Evolutionary conservation across 1,140 invertebrate genomes (phyloP).

Genomic region (Ceratoteleas bidentatus): DNA sequence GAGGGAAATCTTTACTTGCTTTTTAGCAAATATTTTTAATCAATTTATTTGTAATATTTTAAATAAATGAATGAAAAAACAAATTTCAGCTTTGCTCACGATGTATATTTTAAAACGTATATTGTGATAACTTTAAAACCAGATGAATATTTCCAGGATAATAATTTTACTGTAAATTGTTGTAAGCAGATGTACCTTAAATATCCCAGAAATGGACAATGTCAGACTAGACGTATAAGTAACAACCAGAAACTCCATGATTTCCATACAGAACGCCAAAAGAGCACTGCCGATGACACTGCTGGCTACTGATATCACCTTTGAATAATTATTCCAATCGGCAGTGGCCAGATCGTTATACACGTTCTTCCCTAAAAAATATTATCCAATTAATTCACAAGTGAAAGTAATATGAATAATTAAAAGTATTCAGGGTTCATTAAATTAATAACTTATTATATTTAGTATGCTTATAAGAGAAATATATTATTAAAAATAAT

Average conservation of each 20-base stretch:
- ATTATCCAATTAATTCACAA: too few species aligned
- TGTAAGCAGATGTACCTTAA: slow-evolving; percentile 86
- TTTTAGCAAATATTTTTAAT: too few species aligned
- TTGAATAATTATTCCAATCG: slow-evolving; percentile 71
- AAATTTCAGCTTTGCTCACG: not conserved
- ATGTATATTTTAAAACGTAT: not conserved
- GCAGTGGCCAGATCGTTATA: slow-evolving; percentile 64
- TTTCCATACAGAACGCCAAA: slow-evolving; percentile 97
- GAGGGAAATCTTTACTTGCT: too few species aligned
- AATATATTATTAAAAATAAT: too few species aligned
- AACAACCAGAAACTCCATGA: slow-evolving; percentile 96
- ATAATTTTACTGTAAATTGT: too few species aligned
- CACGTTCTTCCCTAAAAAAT: slow-evolving; percentile 63
- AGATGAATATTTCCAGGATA: not conserved
- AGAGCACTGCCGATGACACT: slow-evolving; percentile 87
- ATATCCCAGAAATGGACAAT: slow-evolving; percentile 96
- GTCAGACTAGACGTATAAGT: slow-evolving; percentile 98
- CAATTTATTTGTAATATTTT: too few species aligned
- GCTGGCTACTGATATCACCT: slow-evolving; percentile 61
- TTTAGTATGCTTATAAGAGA: too few species aligned
- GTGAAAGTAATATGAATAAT: too few species aligned
- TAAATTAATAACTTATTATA: too few species aligned
- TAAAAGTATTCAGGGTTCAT: too few species aligned
- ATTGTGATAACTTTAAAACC: not conserved
- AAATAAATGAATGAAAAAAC: not conserved